Conservation (phyloP, 1,140 invertebrate genomes). For the Drosophila pruinosa region DNA sequence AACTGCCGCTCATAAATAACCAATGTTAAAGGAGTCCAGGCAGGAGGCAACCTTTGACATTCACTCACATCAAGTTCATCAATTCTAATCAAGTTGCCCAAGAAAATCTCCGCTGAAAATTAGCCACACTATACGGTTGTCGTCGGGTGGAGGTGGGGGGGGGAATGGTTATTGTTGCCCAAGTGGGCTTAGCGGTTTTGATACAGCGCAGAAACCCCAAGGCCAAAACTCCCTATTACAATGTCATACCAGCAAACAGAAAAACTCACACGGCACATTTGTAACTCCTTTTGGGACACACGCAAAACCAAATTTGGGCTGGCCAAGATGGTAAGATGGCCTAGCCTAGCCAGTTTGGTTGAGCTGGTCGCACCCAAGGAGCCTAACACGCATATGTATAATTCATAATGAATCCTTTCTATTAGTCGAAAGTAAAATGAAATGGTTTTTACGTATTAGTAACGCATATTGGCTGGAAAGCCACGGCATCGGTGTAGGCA, state of each 20-base stretch:
- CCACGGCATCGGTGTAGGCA: constrained; percentile 22
- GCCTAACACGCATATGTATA: constrained; percentile 63
- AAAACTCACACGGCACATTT: background rate
- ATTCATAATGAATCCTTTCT: constrained; percentile 82
- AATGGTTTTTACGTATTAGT: constrained; percentile 74
- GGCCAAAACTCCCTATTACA: constrained; percentile 51
- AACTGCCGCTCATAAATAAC: constrained; percentile 53
- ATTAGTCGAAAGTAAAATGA: constrained; percentile 79
- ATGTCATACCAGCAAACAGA: constrained; percentile 16
- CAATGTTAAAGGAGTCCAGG: constrained; percentile 22
- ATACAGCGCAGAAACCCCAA: constrained; percentile 3
- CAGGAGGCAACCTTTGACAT: constrained; percentile 39
- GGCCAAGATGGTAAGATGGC: background rate
- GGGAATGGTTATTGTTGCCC: constrained; percentile 21
- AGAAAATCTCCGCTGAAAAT: constrained; percentile 73
- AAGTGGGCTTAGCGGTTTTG: constrained; percentile 20
- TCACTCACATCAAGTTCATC: constrained; percentile 61
- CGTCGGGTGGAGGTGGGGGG: background rate
- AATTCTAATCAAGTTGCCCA: constrained; percentile 72
- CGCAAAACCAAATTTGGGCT: constrained; percentile 57
- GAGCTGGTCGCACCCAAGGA: constrained; percentile 17
- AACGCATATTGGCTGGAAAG: constrained; percentile 71
- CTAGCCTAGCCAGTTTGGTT: background rate
- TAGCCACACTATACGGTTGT: constrained; percentile 60
- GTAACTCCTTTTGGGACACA: constrained; percentile 31